Evolutionary conservation across 2,113 vertebrate species (phyloP), one percentile per base, ranked within the genome.

Genomic region (Siniperca knerii): DNA sequence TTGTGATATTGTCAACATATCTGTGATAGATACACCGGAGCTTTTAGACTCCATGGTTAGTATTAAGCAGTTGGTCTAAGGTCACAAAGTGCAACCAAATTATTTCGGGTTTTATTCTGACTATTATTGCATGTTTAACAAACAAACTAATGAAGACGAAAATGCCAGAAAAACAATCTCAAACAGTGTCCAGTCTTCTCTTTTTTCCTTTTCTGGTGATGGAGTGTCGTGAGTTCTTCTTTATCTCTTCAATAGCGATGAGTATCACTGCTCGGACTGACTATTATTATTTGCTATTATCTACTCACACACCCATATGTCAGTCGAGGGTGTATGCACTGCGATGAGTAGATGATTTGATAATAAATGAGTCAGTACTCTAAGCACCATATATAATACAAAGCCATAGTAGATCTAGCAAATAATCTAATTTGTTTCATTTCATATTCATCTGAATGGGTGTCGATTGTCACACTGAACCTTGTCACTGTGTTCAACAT

Each of bases 271-370:
- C 48, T n/a, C 60, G 10, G 42, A 52, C 40, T 46, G 10, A 20
- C 55, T 70, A 37, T 65, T 37, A 52, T 76, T 37, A 64, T 48
- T 60, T 35, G 33, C 50, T 29, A 55, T 54, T 66, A 54, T 77
- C 35, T 21, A 67, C 23, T 55, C 35, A 55, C 15, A 5, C 35
- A 37, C 35, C 33, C 4, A 42, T 21, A 52, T 37, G 60, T 40
- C 13, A 64, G 3, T 40, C 4, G 0, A 55, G 35, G 15, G 23
- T 15, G 37, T 55, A 12, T 46, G 20, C 40, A 58, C 18, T 46
- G 16, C 42, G 33, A 42, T 71, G 52, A 37, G 50, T 1, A 55
- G 35, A 55, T 60, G 9, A 61, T 75, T 33, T 33, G n/a, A 13
- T 23, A 75, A 48, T 75, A 37, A 37, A 6, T 37, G 33, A 37